These are phyloP conservation scores for Temnothorax longispinosus DNA, from an alignment of 1,140 invertebrate genomes.

Conservation along the genomic window DNA sequence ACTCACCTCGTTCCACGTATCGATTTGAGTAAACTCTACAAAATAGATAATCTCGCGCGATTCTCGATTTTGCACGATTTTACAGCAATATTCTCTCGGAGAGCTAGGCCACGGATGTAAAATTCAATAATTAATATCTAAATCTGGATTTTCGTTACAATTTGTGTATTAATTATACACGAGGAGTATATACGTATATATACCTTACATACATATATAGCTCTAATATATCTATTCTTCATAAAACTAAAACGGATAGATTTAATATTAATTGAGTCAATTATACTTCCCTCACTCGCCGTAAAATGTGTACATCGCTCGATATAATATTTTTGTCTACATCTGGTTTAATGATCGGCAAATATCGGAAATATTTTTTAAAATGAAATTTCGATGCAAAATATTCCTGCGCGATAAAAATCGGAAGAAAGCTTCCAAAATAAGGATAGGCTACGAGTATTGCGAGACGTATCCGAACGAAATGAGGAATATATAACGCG, in stretches of 20 bases:
- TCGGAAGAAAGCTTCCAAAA: background rate
- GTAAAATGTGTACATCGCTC: background rate
- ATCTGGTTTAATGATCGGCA: background rate
- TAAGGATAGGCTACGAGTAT: background rate
- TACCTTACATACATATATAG: no score
- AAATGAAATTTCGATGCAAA: background rate
- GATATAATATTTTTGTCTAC: background rate
- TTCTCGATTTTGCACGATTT: background rate
- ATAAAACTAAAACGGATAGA: background rate
- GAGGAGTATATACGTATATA: no score
- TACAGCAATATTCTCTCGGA: constrained; percentile 23
- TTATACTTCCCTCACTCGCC: background rate
- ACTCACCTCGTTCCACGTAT: constrained; percentile 25
- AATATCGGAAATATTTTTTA: background rate
- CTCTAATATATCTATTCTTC: background rate
- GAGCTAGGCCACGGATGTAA: background rate
- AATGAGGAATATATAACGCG: background rate
- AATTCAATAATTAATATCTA: background rate
- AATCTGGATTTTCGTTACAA: background rate
- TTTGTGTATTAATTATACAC: background rate
- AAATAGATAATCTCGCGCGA: background rate
- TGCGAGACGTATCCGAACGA: background rate
- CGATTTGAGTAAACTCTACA: background rate
- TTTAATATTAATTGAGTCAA: background rate
- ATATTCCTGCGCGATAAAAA: background rate